phyloP scores from a whole-genome alignment of 35 echinoderm and acorn worm species.

The Ptychodera flava region DNA sequence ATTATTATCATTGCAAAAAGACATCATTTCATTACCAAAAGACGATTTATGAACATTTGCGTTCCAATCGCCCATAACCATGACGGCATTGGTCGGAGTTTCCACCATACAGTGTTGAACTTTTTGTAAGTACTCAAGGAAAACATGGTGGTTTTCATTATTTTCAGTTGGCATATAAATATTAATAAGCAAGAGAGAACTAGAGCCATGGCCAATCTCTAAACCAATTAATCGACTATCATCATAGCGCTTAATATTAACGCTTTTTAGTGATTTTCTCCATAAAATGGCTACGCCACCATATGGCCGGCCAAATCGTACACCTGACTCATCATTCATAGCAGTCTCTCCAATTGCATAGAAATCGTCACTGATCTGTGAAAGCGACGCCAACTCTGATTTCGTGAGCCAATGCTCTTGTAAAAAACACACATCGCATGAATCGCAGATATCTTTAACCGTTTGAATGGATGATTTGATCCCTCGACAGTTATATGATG shows the following conservation, averaged over 20 bases:
- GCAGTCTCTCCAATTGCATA: not conserved
- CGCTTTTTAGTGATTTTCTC: not conserved
- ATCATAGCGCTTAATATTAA: not conserved
- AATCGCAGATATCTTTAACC: not conserved
- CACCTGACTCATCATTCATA: not conserved
- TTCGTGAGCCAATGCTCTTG: not conserved
- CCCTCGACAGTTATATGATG: no score
- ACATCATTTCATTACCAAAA: not conserved
- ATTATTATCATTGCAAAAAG: not conserved
- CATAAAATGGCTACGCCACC: not conserved
- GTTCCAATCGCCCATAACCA: not conserved
- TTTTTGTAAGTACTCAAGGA: not conserved
- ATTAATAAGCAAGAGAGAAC: not conserved
- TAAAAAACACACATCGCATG: not conserved
- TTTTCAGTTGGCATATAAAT: not conserved
- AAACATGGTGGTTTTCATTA: not conserved
- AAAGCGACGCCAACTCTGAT: not conserved
- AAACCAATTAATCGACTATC: not conserved
- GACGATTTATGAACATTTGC: not conserved
- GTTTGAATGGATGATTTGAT: no score
- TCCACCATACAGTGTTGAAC: not conserved
- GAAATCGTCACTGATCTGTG: not conserved
- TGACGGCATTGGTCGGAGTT: not conserved
- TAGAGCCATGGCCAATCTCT: not conserved
- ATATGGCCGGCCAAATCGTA: not conserved